phyloP scores from a whole-genome alignment of 2,797 vertebrate genomes.

The Gambelia wislizenii region DNA sequence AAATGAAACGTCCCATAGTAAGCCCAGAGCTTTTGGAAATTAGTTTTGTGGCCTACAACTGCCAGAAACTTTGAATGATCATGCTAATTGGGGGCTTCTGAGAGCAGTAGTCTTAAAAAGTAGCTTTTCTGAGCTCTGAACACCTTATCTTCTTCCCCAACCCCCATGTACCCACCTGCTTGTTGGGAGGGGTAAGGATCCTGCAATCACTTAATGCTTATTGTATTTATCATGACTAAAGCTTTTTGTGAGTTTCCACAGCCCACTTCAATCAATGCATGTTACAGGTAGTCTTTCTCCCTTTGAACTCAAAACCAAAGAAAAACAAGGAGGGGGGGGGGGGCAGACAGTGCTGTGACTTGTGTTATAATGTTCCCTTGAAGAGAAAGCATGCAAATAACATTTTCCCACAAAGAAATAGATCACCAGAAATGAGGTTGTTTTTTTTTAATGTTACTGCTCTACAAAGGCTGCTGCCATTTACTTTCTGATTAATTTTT shows the following conservation, averaged over 20 bases:
- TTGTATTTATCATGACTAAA: background rate
- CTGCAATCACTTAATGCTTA: background rate
- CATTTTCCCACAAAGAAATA: background rate
- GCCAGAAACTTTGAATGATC: no score
- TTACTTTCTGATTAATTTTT: background rate
- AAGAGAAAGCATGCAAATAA: background rate
- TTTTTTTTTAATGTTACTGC: background rate
- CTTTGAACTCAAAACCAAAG: background rate
- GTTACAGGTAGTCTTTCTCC: background rate
- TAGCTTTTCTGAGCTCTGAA: no score
- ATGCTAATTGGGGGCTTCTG: background rate
- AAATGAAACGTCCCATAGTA: background rate
- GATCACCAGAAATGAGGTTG: conserved; percentile 13
- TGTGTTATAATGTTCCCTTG: background rate
- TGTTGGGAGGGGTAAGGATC: background rate
- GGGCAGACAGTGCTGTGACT: background rate
- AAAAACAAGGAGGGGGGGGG: background rate
- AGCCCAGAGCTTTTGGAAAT: background rate
- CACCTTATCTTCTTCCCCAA: no score
- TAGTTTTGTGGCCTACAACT: no score
- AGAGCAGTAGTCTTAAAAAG: background rate
- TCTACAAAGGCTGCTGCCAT: conserved; percentile 4
- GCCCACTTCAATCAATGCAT: background rate
- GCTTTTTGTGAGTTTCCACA: background rate
- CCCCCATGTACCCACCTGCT: background rate